Evolutionary conservation across 2,797 vertebrate genomes (phyloP).

Genomic region (Melopsittacus undulatus): DNA sequence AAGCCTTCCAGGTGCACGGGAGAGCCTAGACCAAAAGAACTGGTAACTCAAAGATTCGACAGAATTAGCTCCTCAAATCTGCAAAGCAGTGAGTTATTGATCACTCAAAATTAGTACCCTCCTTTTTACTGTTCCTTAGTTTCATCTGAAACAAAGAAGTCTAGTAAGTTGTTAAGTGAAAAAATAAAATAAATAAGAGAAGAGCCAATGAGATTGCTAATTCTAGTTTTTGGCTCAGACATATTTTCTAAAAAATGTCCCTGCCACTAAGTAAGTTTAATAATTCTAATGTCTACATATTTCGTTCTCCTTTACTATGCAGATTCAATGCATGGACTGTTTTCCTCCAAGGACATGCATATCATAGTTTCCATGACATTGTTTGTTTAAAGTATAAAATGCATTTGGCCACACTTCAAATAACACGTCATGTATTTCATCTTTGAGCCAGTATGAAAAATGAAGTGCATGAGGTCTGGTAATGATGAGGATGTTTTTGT

Average conservation of each 20-base stretch:
- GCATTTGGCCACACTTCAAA: constrained; percentile 52
- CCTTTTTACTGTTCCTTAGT: background rate
- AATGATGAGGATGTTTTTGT: constrained; percentile 24
- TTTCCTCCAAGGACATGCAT: constrained; percentile 53
- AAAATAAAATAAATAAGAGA: background rate
- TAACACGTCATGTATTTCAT: background rate
- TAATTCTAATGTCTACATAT: constrained; percentile 20
- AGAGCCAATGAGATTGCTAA: background rate
- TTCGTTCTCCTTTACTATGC: constrained; percentile 13
- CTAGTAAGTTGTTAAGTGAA: background rate
- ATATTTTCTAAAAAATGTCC: background rate
- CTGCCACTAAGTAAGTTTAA: background rate
- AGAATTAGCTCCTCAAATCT: background rate
- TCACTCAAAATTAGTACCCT: background rate
- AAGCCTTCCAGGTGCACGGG: background rate
- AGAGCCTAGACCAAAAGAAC: background rate
- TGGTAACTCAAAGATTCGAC: background rate
- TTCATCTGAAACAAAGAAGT: background rate
- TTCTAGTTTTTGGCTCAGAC: background rate
- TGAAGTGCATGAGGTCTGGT: constrained; percentile 2
- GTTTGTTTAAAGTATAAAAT: constrained; percentile 54
- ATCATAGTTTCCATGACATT: constrained; percentile 32
- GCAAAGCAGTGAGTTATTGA: background rate
- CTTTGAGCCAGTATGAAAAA: constrained; percentile 43
- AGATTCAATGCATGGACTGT: constrained; percentile 5